Percentiles rank a stretch among this genome's conserved stretches.
phyloP scores from a whole-genome alignment of 2,888 invertebrate genomes.

The Iselma pallidipennis region DNA sequence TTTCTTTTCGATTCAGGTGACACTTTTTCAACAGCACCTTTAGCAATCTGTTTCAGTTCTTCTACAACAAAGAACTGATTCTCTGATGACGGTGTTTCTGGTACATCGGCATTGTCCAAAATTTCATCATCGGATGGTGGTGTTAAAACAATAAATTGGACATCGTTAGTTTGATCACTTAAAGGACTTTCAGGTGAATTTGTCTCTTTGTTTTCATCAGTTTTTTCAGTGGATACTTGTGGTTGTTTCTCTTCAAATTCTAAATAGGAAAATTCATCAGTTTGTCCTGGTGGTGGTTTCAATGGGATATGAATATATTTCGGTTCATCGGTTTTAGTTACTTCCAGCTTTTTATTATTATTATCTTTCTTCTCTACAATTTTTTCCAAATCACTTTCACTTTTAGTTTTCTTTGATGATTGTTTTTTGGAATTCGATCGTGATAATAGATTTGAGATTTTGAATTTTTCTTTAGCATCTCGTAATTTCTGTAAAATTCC shows the following conservation, averaged over 20 bases:
- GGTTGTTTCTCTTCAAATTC: constrained; percentile 39
- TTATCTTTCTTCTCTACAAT: constrained; percentile 10
- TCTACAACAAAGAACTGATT: constrained; percentile 42
- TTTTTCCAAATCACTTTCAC: constrained; percentile 14
- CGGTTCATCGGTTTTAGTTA: constrained; percentile 33
- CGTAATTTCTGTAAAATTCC: constrained; percentile 45
- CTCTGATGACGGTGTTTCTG: constrained; percentile 48
- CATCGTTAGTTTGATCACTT: constrained; percentile 31
- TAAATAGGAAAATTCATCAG: constrained; percentile 51
- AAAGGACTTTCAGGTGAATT: constrained; percentile 32
- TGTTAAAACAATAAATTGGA: constrained; percentile 53
- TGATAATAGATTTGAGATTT: constrained; percentile 36
- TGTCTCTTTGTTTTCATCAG: constrained; percentile 1
- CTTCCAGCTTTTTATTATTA: constrained; percentile 15
- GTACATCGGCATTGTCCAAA: constrained; percentile 45
- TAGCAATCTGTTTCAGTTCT: constrained; percentile 49
- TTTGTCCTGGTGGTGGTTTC: constrained; percentile 51
- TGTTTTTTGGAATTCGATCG: constrained; percentile 30
- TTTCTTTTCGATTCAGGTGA: constrained; percentile 37
- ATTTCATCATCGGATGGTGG: constrained; percentile 55
- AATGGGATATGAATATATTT: constrained; percentile 54
- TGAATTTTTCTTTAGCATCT: constrained; percentile 49
- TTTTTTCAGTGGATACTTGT: constrained; percentile 11
- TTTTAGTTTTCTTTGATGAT: constrained; percentile 22
- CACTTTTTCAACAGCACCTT: constrained; percentile 46